Base-by-base conservation (phyloP, 2,113 vertebrate genomes). In the Cebidichthys violaceus region DNA sequence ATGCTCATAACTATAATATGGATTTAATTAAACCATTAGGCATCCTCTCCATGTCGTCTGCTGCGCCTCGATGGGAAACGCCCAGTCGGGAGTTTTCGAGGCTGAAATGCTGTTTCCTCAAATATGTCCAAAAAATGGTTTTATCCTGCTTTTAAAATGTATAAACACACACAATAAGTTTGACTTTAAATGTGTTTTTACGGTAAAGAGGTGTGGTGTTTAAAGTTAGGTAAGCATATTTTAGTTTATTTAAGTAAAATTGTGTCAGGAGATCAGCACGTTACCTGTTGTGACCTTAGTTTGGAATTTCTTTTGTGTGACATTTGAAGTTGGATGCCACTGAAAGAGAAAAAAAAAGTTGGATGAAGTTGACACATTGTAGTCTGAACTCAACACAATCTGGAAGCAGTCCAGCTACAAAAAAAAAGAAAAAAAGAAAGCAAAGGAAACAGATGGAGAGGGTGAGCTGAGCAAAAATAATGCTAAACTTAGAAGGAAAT, bases 371-470 rank as follows among this genome's bases (percentile, higher is more conserved):
- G 27, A 45, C 39, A 31, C 20, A 62, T 1, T 41, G 52, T 69
- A 2, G 24, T 54, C 33, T 15, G 4, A 55, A 41, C 39, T 60
- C 64, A 67, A 17, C 10, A 8, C 17, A 13, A 2, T 33, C 14
- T 54, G 37, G 47, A 70, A 11, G 22, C 37, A 45, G 47, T 65
- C 66, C 62, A 62, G 27, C 33, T 10, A 6, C 13, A 22, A 10
- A 22, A 39, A 45, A 22, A 35, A 29, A 33, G 4, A 15, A 37
- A 33, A 20, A 59, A 45, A 47, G 57, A 41, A 60, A 72, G 4
- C 10, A 72, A 29, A 54, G 62, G 62, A 71, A 70, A 59, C 65
- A 62, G 65, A 77, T 54, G 50, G 72, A 67, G 55, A 61, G 52
- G 50, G 27, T 0, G 20, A 24, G 54, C 4, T 27, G n/a, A 31